These are phyloP conservation scores for Sterrhoptilus dennistouni DNA, from an alignment of 2,113 vertebrate genomes.

Conservation along the genomic window DNA sequence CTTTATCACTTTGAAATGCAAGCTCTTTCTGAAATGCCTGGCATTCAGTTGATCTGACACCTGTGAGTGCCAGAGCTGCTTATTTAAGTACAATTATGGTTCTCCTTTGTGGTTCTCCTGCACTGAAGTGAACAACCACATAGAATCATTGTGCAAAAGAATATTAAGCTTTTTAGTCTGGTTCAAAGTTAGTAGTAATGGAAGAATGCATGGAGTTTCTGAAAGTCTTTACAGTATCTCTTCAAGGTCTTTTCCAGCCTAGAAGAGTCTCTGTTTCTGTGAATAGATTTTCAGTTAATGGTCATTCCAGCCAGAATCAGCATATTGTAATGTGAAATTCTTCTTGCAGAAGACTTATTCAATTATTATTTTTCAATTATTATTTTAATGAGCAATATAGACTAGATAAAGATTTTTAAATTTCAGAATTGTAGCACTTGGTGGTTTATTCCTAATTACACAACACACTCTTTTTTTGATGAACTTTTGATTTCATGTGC, in stretches of 20 bases:
- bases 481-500: neutral
- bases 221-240: neutral
- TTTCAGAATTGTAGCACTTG: neutral
- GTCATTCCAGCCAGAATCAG: neutral
- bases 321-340: neutral
- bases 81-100: neutral
- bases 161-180: neutral
- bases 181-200: neutral
- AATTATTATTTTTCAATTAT: neutral
- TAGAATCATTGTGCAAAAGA: neutral
- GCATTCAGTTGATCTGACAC: neutral
- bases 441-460: neutral
- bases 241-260: neutral
- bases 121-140: neutral
- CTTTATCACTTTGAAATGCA: neutral
- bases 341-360: neutral
- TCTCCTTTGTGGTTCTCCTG: neutral
- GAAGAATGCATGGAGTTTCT: neutral
- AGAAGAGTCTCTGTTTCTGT: neutral
- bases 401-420: neutral
- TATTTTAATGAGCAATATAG: neutral
- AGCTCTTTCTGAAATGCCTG: neutral
- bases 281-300: neutral
- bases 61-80: neutral
- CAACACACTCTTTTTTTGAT: neutral